Evolutionary conservation across 2,113 vertebrate species (phyloP).

Genomic region (Syngnathoides biaculeatus): DNA sequence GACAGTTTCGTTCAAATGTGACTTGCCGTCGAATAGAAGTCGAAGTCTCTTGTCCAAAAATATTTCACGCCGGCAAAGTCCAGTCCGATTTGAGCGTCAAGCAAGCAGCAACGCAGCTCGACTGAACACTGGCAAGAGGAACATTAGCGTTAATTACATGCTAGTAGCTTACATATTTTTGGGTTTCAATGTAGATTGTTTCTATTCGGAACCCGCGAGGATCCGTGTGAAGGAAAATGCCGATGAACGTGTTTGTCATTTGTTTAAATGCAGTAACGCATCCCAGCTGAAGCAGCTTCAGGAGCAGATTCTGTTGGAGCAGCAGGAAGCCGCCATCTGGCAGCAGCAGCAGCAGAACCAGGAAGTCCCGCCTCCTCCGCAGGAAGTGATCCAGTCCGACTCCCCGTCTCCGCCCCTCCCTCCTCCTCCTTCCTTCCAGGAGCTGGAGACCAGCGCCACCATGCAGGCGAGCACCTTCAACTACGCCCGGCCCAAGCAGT

Average conservation of each 20-base stretch:
- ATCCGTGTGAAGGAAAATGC: background rate
- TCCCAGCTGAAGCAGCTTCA: conserved; percentile 90
- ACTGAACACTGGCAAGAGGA: too few relatives aligned
- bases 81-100: too few relatives aligned
- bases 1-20: too few relatives aligned
- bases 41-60: too few relatives aligned
- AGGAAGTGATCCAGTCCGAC: conserved; percentile 74
- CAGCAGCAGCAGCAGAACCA: conserved; percentile 65
- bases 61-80: too few relatives aligned
- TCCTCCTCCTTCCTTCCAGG: conserved; percentile 88
- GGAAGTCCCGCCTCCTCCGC: conserved; percentile 66
- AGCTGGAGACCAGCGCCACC: conserved; percentile 79
- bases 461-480: conserved; percentile 97
- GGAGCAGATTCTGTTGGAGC: conserved; percentile 88
- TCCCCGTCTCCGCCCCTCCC: conserved; percentile 84
- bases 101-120: too few relatives aligned
- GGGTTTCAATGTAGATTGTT: too few relatives aligned
- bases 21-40: too few relatives aligned
- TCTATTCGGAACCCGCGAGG: background rate
- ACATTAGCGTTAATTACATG: too few relatives aligned
- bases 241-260: conserved; percentile 17
- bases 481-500: conserved; percentile 97
- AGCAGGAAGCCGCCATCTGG: conserved; percentile 78
- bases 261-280: conserved; percentile 76
- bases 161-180: too few relatives aligned